Evolutionary conservation across 2,113 vertebrate species (phyloP), one percentile per base, ranked within the genome.

Genomic region (Megaptera novaeangliae): DNA sequence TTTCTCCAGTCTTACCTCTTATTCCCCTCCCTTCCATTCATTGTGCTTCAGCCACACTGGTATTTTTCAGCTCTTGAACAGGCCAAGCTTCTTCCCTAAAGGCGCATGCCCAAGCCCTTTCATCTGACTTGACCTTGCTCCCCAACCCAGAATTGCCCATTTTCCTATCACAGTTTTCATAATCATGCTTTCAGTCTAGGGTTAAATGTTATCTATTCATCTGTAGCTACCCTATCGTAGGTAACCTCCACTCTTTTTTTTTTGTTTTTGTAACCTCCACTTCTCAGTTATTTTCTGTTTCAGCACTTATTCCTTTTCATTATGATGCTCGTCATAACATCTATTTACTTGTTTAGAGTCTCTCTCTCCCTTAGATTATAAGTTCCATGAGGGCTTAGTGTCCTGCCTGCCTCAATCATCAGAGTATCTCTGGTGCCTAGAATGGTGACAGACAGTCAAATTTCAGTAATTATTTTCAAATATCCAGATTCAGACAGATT

Each of bases 71-170:
- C 5, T 71, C n/a, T 23, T 31, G 17, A 55, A 25, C 4, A 75
- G 8, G 13, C 8, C 21, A 83, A 21, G 8, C 9, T 31, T 18
- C 36, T 82, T 64, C 59, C 39, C 25, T 66, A 36, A 63, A 10
- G 8, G 36, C 15, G 23, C 12, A 68, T 2, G 10, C 1, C 41
- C 27, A 13, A 44, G 34, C 11, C 36, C 34, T 66, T 72, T 61
- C 21, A 27, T 84, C 64, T 52, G 21, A 39, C 29, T 63, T 61
- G 25, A 46, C 23, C 11, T 31, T 75, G 15, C 4, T 29, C 21
- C 0, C 3, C 72, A 8, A 9, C 4, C 11, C n/a, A 59, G 27
- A 14, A 5, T 9, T 88, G 0, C 18, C 52, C 2, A 5, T 55
- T 14, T 25, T 69, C 34, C 57, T 17, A 41, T 75, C 9, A 49